Evolutionary conservation across 2,888 invertebrate species (phyloP).

Genomic region (Anthoptus insignis): DNA sequence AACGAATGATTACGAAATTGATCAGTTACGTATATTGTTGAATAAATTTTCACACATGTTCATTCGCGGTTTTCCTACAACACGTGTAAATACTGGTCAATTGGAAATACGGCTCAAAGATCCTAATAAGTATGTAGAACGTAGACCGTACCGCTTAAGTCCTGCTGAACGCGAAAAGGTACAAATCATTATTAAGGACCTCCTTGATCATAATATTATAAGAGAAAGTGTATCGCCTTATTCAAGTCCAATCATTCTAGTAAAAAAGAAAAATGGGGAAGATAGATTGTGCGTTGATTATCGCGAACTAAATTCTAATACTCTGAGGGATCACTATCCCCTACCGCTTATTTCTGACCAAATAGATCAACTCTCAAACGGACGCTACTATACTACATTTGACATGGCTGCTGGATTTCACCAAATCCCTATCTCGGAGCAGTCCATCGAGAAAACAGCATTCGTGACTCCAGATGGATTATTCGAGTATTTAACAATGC

Average conservation of each 20-base stretch:
- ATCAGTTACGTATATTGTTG: conserved; percentile 23
- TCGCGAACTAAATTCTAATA: conserved; percentile 49
- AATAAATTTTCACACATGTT: conserved; percentile 36
- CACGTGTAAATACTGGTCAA: conserved; percentile 31
- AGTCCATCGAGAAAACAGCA: conserved; percentile 53
- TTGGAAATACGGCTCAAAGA: conserved; percentile 50
- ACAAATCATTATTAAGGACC: conserved; percentile 46
- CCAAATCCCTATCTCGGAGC: conserved; percentile 48
- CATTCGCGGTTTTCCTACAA: conserved; percentile 25
- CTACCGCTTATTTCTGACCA: conserved; percentile 51
- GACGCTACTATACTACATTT: conserved; percentile 40
- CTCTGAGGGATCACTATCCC: conserved; percentile 50
- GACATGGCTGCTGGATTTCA: conserved; percentile 53
- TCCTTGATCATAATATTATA: conserved; percentile 53
- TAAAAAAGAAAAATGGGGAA: conserved; percentile 54
- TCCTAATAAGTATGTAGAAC: conserved; percentile 48
- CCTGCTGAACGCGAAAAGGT: conserved; percentile 55
- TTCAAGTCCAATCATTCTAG: conserved; percentile 55
- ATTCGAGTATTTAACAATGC: conserved; percentile 55
- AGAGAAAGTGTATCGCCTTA: conserved; percentile 54
- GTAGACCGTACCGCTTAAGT: conserved; percentile 53
- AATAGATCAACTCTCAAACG: conserved; percentile 48
- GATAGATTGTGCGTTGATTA: conserved; percentile 54
- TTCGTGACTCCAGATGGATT: conserved; percentile 55
- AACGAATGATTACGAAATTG: conserved; percentile 10